Conservation (phyloP, 2,888 invertebrate species). For the Eurytoma adleriae region DNA sequence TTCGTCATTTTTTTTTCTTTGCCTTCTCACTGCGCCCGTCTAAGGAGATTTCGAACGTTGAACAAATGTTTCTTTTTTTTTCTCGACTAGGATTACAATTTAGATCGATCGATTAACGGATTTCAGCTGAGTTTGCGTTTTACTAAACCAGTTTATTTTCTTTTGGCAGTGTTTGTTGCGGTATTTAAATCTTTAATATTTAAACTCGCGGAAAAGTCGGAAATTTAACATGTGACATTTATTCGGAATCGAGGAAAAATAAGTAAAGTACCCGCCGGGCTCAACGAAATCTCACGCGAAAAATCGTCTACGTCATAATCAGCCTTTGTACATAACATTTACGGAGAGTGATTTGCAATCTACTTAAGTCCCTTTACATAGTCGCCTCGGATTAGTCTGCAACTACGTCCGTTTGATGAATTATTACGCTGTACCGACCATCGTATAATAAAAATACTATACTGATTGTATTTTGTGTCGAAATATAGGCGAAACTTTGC, state of each 20-base stretch:
- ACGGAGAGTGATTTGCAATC: conserved; percentile 70
- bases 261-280: conserved; percentile 54
- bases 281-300: conserved; percentile 13
- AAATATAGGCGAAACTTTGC: conserved; percentile 6
- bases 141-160: too few species aligned
- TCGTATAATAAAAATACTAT: conserved; percentile 41
- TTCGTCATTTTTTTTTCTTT: neutral
- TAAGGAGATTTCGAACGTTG: conserved; percentile 28
- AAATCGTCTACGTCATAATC: conserved; percentile 53
- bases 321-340: conserved; percentile 60
- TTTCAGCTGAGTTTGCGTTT: too few species aligned
- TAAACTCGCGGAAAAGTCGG: too few species aligned
- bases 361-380: conserved; percentile 68
- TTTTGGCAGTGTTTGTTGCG: too few species aligned
- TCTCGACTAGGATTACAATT: too few species aligned
- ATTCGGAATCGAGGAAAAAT: conserved; percentile 3
- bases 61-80: neutral
- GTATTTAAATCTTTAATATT: too few species aligned
- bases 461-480: conserved; percentile 5
- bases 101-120: too few species aligned
- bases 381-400: conserved; percentile 59
- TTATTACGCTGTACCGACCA: conserved; percentile 27
- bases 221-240: conserved; percentile 17
- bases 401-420: conserved; percentile 32
- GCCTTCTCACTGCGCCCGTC: too few species aligned